A percentile compares a stretch with the other conserved stretches of the same genome.
Conservation (phyloP, 2,888 invertebrate genomes). For the Andricus quercusramuli region DNA sequence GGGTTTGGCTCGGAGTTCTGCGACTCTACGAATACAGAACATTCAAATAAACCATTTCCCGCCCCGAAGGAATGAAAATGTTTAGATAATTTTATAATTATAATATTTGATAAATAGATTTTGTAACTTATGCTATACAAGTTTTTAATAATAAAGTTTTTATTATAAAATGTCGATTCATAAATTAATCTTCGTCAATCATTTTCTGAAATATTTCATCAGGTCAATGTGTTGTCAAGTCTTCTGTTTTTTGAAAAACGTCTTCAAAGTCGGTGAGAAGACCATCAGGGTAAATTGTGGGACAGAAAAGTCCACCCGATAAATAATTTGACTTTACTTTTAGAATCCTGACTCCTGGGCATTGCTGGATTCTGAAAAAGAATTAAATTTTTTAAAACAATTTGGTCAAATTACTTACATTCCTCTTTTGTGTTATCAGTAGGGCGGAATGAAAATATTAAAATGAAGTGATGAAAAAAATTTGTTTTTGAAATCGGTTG, state of each 20-base stretch:
- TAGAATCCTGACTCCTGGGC: constrained; percentile 60
- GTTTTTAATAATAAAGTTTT: constrained; percentile 1
- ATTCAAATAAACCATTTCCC: constrained; percentile 52
- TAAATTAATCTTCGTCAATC: neutral
- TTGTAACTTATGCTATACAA: neutral
- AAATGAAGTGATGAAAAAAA: too few species aligned
- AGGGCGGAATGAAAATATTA: too few species aligned
- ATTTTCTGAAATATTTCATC: neutral
- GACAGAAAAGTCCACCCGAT: constrained; percentile 46
- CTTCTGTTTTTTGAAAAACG: neutral
- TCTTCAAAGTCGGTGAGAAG: neutral
- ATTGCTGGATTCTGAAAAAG: constrained; percentile 56
- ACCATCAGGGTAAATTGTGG: constrained; percentile 34
- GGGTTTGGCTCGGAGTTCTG: constrained; percentile 67
- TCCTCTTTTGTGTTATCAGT: too few species aligned
- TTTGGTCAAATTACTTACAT: neutral
- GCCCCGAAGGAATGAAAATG: neutral
- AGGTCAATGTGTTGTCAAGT: neutral
- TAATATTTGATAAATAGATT: neutral
- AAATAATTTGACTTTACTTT: constrained; percentile 48
- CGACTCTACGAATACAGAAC: constrained; percentile 65
- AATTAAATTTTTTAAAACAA: neutral
- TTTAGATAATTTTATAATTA: neutral
- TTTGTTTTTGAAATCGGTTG: too few species aligned
- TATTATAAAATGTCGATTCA: neutral